Evolutionary conservation across 2,888 invertebrate species (phyloP).

Genomic region (Acronicta leporina): DNA sequence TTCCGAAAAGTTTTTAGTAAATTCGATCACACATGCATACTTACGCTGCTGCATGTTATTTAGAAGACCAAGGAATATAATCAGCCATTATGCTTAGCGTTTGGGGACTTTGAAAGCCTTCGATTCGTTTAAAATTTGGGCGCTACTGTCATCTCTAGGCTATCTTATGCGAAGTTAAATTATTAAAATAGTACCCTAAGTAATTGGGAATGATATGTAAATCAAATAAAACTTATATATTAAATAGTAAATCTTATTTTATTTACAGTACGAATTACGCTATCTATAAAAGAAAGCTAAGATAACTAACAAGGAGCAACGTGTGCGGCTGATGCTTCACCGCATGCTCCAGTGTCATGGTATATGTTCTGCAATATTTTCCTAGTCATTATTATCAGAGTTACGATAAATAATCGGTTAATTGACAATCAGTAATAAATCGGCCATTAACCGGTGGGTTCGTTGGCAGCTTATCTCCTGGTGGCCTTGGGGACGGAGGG

Average conservation of each 20-base stretch:
- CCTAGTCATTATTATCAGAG: conserved; percentile 21
- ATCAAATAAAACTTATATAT: conserved; percentile 2
- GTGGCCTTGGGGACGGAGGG: conserved; percentile 88
- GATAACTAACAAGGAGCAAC: conserved; percentile 50
- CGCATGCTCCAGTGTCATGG: conserved; percentile 15
- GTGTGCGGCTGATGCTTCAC: conserved; percentile 9
- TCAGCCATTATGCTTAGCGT: too few species aligned
- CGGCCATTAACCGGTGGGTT: conserved; percentile 43
- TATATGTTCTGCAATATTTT: conserved; percentile 22
- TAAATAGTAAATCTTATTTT: conserved; percentile 15
- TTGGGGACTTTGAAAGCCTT: too few species aligned
- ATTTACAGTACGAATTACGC: conserved; percentile 58
- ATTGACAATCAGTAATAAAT: too few species aligned
- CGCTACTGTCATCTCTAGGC: too few species aligned
- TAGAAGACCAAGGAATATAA: too few species aligned
- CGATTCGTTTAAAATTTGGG: too few species aligned
- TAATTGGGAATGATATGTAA: too few species aligned
- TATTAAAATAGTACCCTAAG: too few species aligned
- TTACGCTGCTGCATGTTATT: too few species aligned
- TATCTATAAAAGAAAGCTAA: conserved; percentile 68
- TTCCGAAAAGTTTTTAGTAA: too few species aligned
- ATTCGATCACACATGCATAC: too few species aligned
- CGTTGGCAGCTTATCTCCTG: conserved; percentile 56
- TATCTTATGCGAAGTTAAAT: too few species aligned
- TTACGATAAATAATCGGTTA: conserved; percentile 24